Conservation (phyloP, 92 coral and sea anemone species). For the Actinernus sp. region DNA sequence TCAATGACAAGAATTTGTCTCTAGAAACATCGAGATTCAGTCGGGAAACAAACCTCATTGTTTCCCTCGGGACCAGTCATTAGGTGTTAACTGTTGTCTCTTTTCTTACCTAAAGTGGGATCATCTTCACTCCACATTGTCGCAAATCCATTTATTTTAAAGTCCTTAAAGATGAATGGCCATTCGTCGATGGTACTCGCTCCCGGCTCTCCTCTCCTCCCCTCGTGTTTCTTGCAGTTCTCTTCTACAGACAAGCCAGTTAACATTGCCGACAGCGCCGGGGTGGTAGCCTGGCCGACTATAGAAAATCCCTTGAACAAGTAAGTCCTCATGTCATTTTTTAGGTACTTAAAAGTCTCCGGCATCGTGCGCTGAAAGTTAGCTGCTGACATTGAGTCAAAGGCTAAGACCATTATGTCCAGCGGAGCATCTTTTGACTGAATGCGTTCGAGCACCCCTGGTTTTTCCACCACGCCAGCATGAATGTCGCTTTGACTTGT, state of each 20-base stretch:
- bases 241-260: conserved; percentile 54
- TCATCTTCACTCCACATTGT: conserved; percentile 31
- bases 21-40: too few species aligned
- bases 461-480: conserved; percentile 51
- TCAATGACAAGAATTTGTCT: too few species aligned
- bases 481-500: conserved; percentile 24
- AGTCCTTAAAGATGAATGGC: conserved; percentile 72
- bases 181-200: conserved; percentile 58
- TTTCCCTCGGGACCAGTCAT: too few species aligned
- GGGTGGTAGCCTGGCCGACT: conserved; percentile 72
- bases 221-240: conserved; percentile 40
- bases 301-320: conserved; percentile 61
- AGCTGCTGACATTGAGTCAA: conserved; percentile 69
- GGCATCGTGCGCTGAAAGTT: conserved; percentile 73
- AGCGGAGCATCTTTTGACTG: conserved; percentile 25
- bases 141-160: conserved; percentile 53
- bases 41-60: too few species aligned
- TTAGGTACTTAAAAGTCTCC: conserved; percentile 38
- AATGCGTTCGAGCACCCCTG: conserved; percentile 41
- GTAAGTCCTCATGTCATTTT: conserved; percentile 35
- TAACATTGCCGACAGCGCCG: conserved; percentile 62
- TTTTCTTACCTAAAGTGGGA: conserved; percentile 1
- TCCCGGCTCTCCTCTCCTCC: conserved; percentile 50
- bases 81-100: too few species aligned
- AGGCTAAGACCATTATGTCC: conserved; percentile 51